Evolutionary conservation across 30 jellyfish, hydroid and myxozoan species (phyloP), one percentile per base, ranked within the genome.

Genomic region (Turritopsis dohrnii): DNA sequence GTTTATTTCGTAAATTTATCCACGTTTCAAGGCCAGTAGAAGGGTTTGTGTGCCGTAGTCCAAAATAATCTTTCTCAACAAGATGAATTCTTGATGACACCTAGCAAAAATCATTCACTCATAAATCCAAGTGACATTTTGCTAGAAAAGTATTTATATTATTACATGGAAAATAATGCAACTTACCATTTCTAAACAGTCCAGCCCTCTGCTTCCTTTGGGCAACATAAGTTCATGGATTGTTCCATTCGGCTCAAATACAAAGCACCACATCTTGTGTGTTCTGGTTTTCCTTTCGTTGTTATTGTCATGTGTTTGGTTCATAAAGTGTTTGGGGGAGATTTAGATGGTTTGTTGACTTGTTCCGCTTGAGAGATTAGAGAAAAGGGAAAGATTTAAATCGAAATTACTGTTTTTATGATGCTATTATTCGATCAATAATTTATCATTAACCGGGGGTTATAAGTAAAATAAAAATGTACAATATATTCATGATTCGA

Each of bases 51-150:
- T 81, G 87, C 18, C 97, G 90, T 30, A 95, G 90, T 7, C 99
- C 99, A 90, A 95, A 95, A 86, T 89, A 95, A 81, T 95, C 97
- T 53, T 85, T 88, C 85, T 95, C 99, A 66, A 90, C 84, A 26
- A 94, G 76, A 66, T 72, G 85, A 4, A 94, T 88, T 66, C 96
- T 82, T 25, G 89, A 82, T 71, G 89, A 69, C 9, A 82, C 66
- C 89, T 82, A 71, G 28, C n/a, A 71, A 60, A 1, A 79, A 60
- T 60, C 73, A 60, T 23, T 18, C 21, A 23, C 21, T 60, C 22
- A 60, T 60, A 60, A 0, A 21, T 18, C 19, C 73, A 60, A 60
- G 21, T 21, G 19, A 60, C 22, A n/a, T 54, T 54, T 16, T n/a
- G 22, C 73, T 60, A 60, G 19, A 60, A 60, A 60, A 60, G 22